phyloP scores from a whole-genome alignment of 2,888 invertebrate species.

The Tenthredo notha region DNA sequence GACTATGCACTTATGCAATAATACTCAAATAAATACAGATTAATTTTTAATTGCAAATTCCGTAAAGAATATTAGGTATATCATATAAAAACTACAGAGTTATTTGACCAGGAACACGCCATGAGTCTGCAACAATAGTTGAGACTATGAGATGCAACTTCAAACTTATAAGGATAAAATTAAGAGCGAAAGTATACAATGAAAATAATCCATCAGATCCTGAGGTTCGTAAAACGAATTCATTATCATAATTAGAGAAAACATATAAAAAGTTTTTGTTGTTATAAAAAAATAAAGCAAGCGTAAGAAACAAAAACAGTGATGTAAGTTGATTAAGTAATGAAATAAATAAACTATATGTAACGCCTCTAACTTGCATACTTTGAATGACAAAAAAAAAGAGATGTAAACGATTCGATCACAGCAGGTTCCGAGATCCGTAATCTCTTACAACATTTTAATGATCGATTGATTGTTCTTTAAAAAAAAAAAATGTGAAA shows the following conservation, averaged over 20 bases:
- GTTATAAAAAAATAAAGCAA: background rate
- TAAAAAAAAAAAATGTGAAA: background rate
- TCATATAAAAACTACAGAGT: conserved; percentile 13
- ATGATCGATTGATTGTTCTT: background rate
- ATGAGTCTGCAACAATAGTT: conserved; percentile 12
- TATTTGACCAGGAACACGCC: conserved; percentile 22
- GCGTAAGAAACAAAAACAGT: background rate
- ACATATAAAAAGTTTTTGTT: background rate
- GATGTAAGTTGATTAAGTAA: conserved; percentile 2
- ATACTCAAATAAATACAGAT: conserved; percentile 47
- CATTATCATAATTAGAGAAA: background rate
- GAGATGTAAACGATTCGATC: background rate
- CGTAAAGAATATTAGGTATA: background rate
- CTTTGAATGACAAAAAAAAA: background rate
- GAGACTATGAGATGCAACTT: conserved; percentile 26
- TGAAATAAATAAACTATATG: conserved; percentile 1
- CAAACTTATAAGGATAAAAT: background rate
- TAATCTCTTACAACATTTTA: background rate
- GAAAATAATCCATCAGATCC: conserved; percentile 5
- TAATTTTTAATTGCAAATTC: conserved; percentile 12
- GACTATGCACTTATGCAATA: background rate
- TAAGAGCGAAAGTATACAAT: background rate
- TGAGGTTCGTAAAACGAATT: background rate
- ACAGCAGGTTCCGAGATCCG: background rate
- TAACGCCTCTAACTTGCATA: background rate